Evolutionary conservation across 2,797 vertebrate species (phyloP).

Genomic region (Notolepis coatsorum): DNA sequence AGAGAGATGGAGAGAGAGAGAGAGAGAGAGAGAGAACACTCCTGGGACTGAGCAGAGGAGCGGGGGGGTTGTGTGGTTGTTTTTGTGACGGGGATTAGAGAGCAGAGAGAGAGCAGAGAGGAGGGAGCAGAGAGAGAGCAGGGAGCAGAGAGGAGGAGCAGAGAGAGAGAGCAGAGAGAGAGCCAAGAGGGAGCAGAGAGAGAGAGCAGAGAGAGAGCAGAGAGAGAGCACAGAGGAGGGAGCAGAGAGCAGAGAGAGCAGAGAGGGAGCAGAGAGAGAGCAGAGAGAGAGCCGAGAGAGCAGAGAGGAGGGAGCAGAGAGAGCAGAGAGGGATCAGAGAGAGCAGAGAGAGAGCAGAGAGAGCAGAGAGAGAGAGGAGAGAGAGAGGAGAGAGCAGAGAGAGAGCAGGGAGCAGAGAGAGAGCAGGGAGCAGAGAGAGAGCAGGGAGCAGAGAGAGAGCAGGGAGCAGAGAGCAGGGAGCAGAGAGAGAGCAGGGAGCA

Average conservation of each 20-base stretch:
- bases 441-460: too few relatives aligned
- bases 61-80: conserved; percentile 78
- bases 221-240: conserved; percentile 61
- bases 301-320: conserved; percentile 17
- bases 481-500: conserved; percentile 65
- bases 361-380: background rate
- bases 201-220: too few relatives aligned
- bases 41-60: conserved; percentile 29
- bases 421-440: too few relatives aligned
- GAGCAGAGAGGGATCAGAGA: conserved; percentile 12
- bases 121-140: conserved; percentile 59
- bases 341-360: conserved; percentile 9
- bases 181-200: conserved; percentile 62
- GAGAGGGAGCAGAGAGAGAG: too few relatives aligned
- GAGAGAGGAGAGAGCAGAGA: conserved; percentile 68
- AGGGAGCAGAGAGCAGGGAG: too few relatives aligned
- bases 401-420: too few relatives aligned
- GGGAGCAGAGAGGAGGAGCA: conserved; percentile 62
- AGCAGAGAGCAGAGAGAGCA: too few relatives aligned
- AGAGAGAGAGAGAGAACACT: conserved; percentile 12
- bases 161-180: conserved; percentile 73
- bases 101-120: conserved; percentile 66
- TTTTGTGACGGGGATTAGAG: too few relatives aligned
- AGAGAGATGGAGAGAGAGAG: conserved; percentile 31
- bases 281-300: too few relatives aligned